Evolutionary conservation across 1,140 invertebrate species (phyloP), one percentile per base, ranked within the genome.

Genomic region (Anadara kagoshimensis): DNA sequence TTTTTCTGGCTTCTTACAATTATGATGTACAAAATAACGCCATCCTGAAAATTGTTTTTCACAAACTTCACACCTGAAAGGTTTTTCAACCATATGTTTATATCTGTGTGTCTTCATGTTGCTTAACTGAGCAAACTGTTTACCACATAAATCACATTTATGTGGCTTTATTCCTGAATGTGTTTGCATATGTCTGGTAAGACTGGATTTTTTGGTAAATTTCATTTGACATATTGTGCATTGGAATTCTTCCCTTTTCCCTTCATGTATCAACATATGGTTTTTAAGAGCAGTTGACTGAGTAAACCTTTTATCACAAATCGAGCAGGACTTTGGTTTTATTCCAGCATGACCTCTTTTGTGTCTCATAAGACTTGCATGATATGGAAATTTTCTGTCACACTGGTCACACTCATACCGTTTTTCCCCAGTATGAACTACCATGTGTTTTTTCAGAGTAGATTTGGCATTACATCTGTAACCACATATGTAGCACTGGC

Each of bases 1-100:
- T 36, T 36, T 36, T 36, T 3, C 2, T 3, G 29, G 2, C 7
- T 36, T 36, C 29, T 36, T 36, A 36, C 29, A 36, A 7, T 36
- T 36, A 36, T 36, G 29, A 36, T 36, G 29, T 36, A 36, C 29
- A 36, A 36, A 36, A 36, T 36, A 36, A 36, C 29, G 29, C 29
- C 29, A 36, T 36, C 29, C 29, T 36, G 29, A 36, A 91, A 99
- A 98, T 0, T 95, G 95, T 86, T 98, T 98, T 8, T 96, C 96
- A 84, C 97, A 99, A 0, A 94, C 95, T 69, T 93, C 91, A 83
- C 97, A 98, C 85, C 97, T 53, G 61, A 78, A 69, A 24, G 67
- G 67, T 41, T 64, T 66, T 26, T 68, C 68, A 18, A 63, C 75
- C 10, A 58, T 72, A 61, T 76, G 77, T 51, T 49, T 54, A 20